These are phyloP conservation scores for Enteromius unitaeniatus DNA, from an alignment of 2,797 vertebrate genomes.

Conservation along the genomic window DNA sequence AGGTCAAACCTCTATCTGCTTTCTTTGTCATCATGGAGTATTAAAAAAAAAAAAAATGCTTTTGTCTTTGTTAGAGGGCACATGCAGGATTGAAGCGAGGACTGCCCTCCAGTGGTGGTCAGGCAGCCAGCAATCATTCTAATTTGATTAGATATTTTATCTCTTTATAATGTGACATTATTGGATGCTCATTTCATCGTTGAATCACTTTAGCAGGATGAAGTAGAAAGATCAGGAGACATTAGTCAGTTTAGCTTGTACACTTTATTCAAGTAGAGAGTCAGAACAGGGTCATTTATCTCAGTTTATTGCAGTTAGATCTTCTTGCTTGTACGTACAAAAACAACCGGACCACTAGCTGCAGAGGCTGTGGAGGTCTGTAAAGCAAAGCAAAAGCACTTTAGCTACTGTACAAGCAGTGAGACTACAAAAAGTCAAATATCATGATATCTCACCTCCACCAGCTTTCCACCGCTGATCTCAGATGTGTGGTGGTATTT, in stretches of 20 bases:
- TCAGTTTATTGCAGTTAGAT: conserved; percentile 64
- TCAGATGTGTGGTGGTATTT: conserved; percentile 89
- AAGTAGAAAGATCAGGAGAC: conserved; percentile 7
- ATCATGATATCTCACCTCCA: conserved; percentile 80
- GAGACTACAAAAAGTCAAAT: too few relatives aligned
- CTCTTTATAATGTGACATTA: neutral
- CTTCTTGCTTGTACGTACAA: conserved; percentile 81
- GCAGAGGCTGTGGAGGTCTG: conserved; percentile 74
- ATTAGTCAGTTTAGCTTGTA: conserved; percentile 7
- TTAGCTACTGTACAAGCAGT: neutral
- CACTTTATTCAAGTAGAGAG: conserved; percentile 38
- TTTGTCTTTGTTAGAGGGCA: conserved; percentile 47
- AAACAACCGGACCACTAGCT: conserved; percentile 68
- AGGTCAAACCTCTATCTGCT: neutral
- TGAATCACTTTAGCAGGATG: neutral
- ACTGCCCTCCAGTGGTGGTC: conserved; percentile 59
- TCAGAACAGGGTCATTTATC: conserved; percentile 24
- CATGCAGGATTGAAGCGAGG: conserved; percentile 13
- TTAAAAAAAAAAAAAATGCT: conserved; percentile 29
- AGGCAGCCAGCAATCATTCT: neutral
- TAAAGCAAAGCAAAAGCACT: conserved; percentile 18
- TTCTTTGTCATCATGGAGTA: conserved; percentile 20
- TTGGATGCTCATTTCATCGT: neutral
- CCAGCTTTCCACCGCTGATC: conserved; percentile 85
- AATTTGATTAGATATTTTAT: neutral